Conservation (phyloP, 2,888 invertebrate genomes). For the Lepidochitona cinerea region DNA sequence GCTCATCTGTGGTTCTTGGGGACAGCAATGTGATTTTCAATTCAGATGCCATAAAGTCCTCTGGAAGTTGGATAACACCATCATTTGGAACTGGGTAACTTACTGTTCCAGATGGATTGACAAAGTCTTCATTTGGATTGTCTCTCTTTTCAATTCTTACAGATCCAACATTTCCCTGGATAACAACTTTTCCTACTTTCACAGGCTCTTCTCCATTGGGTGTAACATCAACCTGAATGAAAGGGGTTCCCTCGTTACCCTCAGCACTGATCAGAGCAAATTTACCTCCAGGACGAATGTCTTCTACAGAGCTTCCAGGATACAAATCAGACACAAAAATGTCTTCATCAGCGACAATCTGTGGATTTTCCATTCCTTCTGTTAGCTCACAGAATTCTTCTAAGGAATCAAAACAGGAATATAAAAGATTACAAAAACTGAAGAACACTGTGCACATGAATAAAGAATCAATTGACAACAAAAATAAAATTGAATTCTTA, state of each 20-base stretch:
- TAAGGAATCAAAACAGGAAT: too few species aligned
- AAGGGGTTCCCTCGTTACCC: neutral
- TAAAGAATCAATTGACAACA: too few species aligned
- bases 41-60: neutral
- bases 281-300: constrained; percentile 1
- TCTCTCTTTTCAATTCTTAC: neutral
- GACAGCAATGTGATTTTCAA: neutral
- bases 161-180: neutral
- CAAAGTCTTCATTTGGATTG: neutral
- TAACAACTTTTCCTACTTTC: neutral
- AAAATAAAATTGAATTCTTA: too few species aligned
- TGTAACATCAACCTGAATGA: neutral
- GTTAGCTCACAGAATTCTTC: neutral
- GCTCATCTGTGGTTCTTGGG: neutral
- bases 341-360: neutral
- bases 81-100: neutral
- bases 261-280: neutral
- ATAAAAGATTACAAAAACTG: too few species aligned
- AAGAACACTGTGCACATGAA: too few species aligned
- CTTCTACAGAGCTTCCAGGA: neutral
- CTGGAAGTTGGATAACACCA: neutral
- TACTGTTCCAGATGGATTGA: neutral
- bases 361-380: constrained; percentile 4
- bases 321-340: neutral
- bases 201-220: neutral